Percentiles rank a stretch among this genome's conserved stretches.
Evolutionary conservation across 2,888 invertebrate species (phyloP).

Genomic region (Cistogaster globosa): DNA sequence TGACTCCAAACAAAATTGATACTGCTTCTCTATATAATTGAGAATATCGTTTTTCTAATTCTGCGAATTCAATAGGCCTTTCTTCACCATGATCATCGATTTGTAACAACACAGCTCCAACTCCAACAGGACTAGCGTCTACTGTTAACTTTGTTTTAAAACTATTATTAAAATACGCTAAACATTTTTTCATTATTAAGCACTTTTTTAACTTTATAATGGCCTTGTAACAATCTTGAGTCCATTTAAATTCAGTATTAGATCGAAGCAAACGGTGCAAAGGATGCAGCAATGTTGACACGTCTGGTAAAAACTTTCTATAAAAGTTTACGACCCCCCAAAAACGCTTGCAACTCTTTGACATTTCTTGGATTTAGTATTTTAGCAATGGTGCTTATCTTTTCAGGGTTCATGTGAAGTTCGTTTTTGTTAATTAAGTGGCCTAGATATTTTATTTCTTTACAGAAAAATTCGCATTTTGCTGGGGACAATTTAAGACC

Average conservation of each 20-base stretch:
- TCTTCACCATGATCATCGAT: conserved; percentile 76
- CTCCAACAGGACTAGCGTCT: no score
- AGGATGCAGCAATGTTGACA: conserved; percentile 25
- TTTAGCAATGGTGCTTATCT: conserved; percentile 60
- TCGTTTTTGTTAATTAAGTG: conserved; percentile 76
- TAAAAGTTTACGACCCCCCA: conserved; percentile 65
- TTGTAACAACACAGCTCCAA: conserved; percentile 78
- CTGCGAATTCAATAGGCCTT: conserved; percentile 78
- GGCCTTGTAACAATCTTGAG: conserved; percentile 74
- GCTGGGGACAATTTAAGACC: no score
- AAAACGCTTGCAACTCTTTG: conserved; percentile 72
- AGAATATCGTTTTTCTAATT: conserved; percentile 76
- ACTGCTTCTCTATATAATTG: conserved; percentile 75
- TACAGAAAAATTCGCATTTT: conserved; percentile 74
- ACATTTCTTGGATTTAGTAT: conserved; percentile 74
- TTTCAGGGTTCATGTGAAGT: conserved; percentile 74
- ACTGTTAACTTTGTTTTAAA: no score
- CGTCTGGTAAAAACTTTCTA: no score
- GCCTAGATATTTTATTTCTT: conserved; percentile 74
- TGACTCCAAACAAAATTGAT: conserved; percentile 77
- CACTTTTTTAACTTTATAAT: no score
- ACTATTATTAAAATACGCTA: conserved; percentile 75
- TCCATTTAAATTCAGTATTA: conserved; percentile 72
- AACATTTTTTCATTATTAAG: no score
- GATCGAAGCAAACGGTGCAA: conserved; percentile 48